Conservation (phyloP, 2,113 vertebrate genomes). For the Anthoscopus minutus region DNA sequence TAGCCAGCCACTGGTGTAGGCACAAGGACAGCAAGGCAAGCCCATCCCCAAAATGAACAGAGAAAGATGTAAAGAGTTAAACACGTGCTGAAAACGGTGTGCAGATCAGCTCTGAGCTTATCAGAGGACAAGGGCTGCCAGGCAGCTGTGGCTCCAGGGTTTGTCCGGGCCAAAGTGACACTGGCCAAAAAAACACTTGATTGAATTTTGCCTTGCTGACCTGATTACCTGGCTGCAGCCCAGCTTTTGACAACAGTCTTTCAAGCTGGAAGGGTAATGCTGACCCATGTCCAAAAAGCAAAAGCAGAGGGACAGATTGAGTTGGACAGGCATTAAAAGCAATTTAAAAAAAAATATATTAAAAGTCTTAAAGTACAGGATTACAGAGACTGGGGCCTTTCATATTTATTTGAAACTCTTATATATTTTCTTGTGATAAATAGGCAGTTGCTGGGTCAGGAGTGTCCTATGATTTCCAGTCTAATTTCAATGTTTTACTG, state of each 20-base stretch:
- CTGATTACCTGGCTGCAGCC: background rate
- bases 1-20: background rate
- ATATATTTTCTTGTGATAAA: background rate
- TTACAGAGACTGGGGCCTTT: background rate
- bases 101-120: background rate
- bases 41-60: background rate
- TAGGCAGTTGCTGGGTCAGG: background rate
- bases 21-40: background rate
- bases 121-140: background rate
- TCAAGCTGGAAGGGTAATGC: background rate
- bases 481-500: background rate
- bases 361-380: background rate
- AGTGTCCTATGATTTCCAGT: background rate
- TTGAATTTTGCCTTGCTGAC: background rate
- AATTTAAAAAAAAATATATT: background rate
- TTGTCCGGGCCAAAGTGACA: background rate
- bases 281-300: background rate
- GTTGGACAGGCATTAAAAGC: background rate
- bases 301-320: background rate
- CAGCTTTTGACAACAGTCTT: background rate
- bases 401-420: background rate
- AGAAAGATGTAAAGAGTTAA: background rate
- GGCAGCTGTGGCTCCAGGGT: background rate
- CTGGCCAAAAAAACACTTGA: background rate
- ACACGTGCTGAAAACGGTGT: fast-evolving